Percentiles rank a stretch among this genome's conserved stretches.
Evolutionary conservation across 2,797 vertebrate genomes (phyloP).

Genomic region (Cirrhinus mrigala): DNA sequence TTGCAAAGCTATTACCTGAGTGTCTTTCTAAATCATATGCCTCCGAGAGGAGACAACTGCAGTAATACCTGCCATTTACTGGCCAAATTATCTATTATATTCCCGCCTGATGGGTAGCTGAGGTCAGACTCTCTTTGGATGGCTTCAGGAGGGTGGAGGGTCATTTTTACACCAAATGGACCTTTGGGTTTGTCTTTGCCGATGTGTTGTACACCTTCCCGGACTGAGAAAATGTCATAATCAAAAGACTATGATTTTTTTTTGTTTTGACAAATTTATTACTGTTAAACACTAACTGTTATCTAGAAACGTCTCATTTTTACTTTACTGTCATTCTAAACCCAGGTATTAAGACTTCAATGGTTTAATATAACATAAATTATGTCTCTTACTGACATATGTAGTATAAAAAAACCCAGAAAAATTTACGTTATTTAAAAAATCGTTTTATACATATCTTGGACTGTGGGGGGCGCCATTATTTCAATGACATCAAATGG

Average conservation of each 20-base stretch:
- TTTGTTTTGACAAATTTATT: not conserved
- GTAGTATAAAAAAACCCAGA: too few species aligned
- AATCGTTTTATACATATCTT: too few species aligned
- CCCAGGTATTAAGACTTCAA: too few species aligned
- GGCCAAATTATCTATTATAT: conserved; percentile 70
- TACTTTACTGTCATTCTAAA: not conserved
- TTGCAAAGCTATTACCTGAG: conserved; percentile 73
- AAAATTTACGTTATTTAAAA: too few species aligned
- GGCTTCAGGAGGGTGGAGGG: conserved; percentile 19
- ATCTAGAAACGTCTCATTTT: not conserved
- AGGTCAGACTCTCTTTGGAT: conserved; percentile 49
- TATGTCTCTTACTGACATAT: too few species aligned
- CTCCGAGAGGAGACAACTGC: conserved; percentile 69
- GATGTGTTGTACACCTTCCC: not conserved
- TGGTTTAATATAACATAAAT: too few species aligned
- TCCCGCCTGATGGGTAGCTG: conserved; percentile 53
- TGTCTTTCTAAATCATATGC: conserved; percentile 76
- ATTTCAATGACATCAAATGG: too few species aligned
- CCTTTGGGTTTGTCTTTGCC: conserved; percentile 6
- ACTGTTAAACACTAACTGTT: too few species aligned
- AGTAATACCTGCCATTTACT: conserved; percentile 73
- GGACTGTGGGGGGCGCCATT: too few species aligned
- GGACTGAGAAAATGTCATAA: not conserved
- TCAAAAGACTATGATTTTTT: too few species aligned
- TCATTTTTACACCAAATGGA: conserved; percentile 42